These are phyloP conservation scores for Loripinus fragilis DNA, from an alignment of 2,888 invertebrate species.

Conservation along the genomic window DNA sequence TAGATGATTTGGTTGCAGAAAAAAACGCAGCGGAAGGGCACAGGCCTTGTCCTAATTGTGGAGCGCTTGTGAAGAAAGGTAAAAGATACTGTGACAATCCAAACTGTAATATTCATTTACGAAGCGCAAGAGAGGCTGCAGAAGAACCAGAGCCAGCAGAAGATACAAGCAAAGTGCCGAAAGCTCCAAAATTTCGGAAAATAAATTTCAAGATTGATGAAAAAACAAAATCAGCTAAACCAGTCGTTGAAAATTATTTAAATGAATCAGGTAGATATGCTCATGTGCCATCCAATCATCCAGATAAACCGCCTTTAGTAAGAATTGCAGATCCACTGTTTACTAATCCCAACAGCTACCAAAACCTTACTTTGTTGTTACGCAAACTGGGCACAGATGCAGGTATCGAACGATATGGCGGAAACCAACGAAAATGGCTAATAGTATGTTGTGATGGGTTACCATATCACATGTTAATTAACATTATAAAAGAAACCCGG, in stretches of 20 bases:
- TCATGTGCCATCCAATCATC: no score
- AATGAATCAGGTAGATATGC: conserved; percentile 31
- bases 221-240: background rate
- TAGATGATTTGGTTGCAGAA: conserved; percentile 6
- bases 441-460: no score
- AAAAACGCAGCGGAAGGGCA: background rate
- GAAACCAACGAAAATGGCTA: no score
- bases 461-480: conserved; percentile 7
- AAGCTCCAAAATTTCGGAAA: background rate
- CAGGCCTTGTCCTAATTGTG: background rate
- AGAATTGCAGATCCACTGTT: no score
- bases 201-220: background rate
- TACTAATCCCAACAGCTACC: no score
- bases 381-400: no score
- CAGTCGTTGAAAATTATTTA: conserved; percentile 28
- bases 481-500: conserved; percentile 22
- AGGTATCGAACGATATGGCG: no score
- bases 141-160: background rate
- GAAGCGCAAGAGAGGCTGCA: background rate
- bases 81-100: background rate
- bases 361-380: no score
- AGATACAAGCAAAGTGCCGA: background rate
- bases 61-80: background rate
- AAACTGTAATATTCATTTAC: background rate
- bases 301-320: no score